These are phyloP conservation scores for Trichonephila clavata DNA, from an alignment of 1,140 invertebrate genomes.

Conservation along the genomic window DNA sequence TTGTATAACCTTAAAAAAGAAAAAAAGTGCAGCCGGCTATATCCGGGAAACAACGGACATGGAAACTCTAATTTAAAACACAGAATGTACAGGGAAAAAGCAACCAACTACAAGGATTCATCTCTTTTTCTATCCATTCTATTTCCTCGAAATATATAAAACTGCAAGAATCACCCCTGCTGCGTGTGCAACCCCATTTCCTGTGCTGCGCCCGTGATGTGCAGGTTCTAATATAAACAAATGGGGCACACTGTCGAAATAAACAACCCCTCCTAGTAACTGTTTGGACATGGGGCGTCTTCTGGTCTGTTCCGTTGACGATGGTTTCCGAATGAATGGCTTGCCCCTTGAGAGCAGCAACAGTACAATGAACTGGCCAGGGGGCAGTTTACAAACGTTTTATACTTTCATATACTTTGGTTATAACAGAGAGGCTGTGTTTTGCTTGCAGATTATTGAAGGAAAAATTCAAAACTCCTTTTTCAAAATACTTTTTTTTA, in stretches of 20 bases:
- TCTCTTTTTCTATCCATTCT: neutral
- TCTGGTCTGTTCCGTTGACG: neutral
- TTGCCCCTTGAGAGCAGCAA: neutral
- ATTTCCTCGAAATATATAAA: neutral
- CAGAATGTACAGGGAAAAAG: neutral
- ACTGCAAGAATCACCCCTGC: neutral
- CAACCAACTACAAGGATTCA: neutral
- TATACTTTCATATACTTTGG: neutral
- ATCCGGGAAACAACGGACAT: no score
- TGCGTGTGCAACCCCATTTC: neutral
- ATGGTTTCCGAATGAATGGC: neutral
- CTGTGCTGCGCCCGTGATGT: neutral
- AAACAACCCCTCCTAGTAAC: neutral
- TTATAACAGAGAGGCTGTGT: neutral
- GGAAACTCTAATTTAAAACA: neutral
- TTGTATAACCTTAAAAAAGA: no score
- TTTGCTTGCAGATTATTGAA: neutral
- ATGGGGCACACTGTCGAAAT: conserved; percentile 6
- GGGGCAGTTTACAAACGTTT: neutral
- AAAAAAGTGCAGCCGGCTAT: no score
- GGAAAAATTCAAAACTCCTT: neutral
- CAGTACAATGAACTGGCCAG: neutral
- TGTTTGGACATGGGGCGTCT: conserved; percentile 45
- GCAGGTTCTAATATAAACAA: conserved; percentile 16
- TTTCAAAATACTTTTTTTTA: no score